Evolutionary conservation across 2,797 vertebrate species (phyloP).

Genomic region (Chelon labrosus): DNA sequence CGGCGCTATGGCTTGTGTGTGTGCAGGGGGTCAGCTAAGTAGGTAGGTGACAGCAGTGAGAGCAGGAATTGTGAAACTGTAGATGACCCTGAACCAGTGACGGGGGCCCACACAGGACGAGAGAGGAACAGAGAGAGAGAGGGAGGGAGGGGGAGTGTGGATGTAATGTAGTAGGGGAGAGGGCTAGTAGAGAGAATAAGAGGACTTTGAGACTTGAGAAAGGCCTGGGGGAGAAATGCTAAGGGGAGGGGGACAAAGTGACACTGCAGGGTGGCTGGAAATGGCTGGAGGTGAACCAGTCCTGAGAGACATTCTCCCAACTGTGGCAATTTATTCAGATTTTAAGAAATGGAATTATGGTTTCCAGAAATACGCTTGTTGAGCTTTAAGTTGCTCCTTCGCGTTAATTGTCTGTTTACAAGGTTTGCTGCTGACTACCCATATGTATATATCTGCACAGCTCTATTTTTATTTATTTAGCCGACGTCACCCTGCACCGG

Average conservation of each 20-base stretch:
- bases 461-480: too few species aligned
- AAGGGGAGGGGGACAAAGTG: conserved; percentile 2
- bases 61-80: conserved; percentile 83
- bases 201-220: conserved; percentile 24
- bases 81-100: conserved; percentile 75
- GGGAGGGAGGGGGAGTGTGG: neutral
- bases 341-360: too few species aligned
- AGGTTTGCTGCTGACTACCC: too few species aligned
- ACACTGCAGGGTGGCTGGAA: conserved; percentile 11
- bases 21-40: conserved; percentile 31
- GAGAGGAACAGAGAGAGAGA: neutral
- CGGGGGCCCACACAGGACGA: conserved; percentile 80
- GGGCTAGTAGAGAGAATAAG: neutral
- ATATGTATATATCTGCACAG: too few species aligned
- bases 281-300: neutral
- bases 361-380: too few species aligned
- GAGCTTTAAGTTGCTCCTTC: too few species aligned
- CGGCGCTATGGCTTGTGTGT: neutral
- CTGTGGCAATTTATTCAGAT: too few species aligned
- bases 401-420: too few species aligned
- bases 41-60: conserved; percentile 83
- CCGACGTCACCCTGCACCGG: too few species aligned
- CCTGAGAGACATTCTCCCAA: too few species aligned
- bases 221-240: conserved; percentile 50
- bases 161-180: conserved; percentile 17